Conservation (phyloP, 1,140 invertebrate species). For the Drosophila nebulosa region DNA sequence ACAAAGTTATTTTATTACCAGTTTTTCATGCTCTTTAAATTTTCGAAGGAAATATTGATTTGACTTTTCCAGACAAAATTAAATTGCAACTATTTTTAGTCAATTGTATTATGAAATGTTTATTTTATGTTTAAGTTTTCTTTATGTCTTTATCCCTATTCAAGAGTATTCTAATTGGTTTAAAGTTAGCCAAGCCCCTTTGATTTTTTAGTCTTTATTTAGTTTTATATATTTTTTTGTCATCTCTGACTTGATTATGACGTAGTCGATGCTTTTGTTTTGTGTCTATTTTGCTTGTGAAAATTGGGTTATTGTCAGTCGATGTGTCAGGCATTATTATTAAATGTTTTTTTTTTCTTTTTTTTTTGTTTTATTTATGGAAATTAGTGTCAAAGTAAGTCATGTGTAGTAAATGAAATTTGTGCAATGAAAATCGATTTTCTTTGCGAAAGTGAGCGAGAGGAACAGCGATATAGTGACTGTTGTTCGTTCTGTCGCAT, state of each 20-base stretch:
- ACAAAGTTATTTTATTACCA: no score
- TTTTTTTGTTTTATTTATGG: slow-evolving; percentile 71
- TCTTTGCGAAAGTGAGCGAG: slow-evolving; percentile 4
- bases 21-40: no score
- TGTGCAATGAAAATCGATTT: slow-evolving; percentile 52
- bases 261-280: neutral
- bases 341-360: slow-evolving; percentile 39
- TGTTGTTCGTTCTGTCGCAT: slow-evolving; percentile 21
- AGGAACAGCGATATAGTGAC: slow-evolving; percentile 7
- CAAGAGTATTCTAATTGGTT: no score
- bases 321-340: slow-evolving; percentile 47
- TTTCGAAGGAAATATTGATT: no score
- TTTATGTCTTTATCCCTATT: no score
- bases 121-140: no score
- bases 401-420: slow-evolving; percentile 59
- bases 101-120: no score
- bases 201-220: no score
- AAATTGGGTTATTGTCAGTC: slow-evolving; percentile 77
- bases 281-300: slow-evolving; percentile 55
- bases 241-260: neutral
- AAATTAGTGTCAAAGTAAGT: slow-evolving; percentile 80
- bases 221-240: no score
- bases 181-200: no score
- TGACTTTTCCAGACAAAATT: no score
- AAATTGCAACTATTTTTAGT: no score